Evolutionary conservation across 2,113 vertebrate genomes (phyloP).

Genomic region (Rynchops niger): DNA sequence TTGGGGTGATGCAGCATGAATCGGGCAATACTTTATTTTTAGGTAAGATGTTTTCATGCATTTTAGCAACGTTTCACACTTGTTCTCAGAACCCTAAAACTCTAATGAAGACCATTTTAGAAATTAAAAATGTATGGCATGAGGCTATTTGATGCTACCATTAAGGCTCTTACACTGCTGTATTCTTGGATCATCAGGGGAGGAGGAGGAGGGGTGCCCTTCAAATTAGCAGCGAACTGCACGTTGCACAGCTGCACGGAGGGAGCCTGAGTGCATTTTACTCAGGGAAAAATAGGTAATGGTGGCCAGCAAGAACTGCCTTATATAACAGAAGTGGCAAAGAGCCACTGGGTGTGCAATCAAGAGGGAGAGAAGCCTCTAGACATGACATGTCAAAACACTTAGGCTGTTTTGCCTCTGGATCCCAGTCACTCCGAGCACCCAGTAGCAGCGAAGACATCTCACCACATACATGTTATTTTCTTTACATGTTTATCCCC

Average conservation of each 20-base stretch:
- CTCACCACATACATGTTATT: not conserved
- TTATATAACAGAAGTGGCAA: not conserved
- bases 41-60: not conserved
- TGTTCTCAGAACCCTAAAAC: not conserved
- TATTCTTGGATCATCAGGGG: conserved; percentile 5
- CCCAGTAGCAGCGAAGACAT: not conserved
- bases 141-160: conserved; percentile 39
- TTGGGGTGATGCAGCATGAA: not conserved
- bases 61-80: not conserved
- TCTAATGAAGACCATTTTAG: conserved; percentile 5
- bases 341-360: not conserved
- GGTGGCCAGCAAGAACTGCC: not conserved
- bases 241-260: not conserved
- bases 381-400: not conserved
- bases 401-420: not conserved
- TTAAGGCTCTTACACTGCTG: conserved; percentile 28
- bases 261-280: not conserved
- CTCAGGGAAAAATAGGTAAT: not conserved
- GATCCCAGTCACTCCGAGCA: not conserved
- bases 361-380: not conserved
- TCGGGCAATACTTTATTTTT: not conserved
- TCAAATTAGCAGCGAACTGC: not conserved
- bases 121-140: conserved; percentile 59
- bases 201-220: conserved; percentile 1
- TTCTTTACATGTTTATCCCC: not conserved